A percentile compares a stretch with the other conserved stretches of the same genome.
Conservation (phyloP, 1,140 invertebrate genomes). For the Papilio glaucus region DNA sequence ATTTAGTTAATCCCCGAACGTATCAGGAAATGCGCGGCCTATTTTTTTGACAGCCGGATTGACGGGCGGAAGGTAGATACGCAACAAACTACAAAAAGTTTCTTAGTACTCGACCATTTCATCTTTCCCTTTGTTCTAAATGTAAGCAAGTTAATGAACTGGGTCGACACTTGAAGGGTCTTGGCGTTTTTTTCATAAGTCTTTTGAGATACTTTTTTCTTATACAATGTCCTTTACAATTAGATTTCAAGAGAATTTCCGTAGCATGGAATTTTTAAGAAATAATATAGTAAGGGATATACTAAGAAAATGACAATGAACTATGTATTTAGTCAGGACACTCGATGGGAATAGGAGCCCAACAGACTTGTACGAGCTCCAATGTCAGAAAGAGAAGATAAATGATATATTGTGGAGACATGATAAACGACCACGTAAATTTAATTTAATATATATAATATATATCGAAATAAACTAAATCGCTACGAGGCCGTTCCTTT, state of each 20-base stretch:
- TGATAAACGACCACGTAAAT: no score
- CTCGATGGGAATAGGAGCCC: no score
- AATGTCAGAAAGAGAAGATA: no score
- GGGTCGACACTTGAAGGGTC: neutral
- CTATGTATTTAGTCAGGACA: no score
- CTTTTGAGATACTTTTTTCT: neutral
- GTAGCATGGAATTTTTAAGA: neutral
- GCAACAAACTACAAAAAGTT: neutral
- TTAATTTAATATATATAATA: no score
- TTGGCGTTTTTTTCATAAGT: neutral
- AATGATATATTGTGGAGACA: no score
- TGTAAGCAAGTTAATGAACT: conserved; percentile 13
- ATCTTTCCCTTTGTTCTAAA: conserved; percentile 31
- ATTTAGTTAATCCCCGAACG: neutral
- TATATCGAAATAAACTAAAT: no score
- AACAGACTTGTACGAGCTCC: no score
- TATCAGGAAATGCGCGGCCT: neutral
- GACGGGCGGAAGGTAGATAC: conserved; percentile 6
- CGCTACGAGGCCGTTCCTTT: no score
- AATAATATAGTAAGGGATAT: no score
- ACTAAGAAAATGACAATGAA: no score
- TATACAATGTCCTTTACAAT: neutral
- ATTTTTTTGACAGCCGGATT: conserved; percentile 25
- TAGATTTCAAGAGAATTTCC: neutral
- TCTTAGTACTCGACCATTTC: conserved; percentile 11